Base-by-base conservation (phyloP, 2,888 invertebrate species). In the Labia minor region DNA sequence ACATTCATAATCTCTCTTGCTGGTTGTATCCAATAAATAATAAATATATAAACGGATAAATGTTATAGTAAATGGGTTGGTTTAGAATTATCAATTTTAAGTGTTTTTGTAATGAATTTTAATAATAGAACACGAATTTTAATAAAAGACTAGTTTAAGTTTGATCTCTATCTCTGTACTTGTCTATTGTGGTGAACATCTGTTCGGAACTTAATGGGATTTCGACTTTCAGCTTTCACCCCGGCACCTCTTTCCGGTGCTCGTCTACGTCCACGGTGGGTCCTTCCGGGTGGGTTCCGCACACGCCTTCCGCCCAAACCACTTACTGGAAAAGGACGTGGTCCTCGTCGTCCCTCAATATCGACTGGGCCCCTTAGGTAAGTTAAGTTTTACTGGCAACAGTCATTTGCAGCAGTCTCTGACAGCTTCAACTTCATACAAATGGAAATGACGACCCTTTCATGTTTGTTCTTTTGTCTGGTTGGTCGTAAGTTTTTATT, bases 291-390 rank as follows among this genome's bases (percentile, higher is more conserved):
- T 74, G 1, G 80, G 80, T 1, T 73, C 67, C 37, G 77, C 79
- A 0, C 72, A 76, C 67, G 69, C 72, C 0, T 71, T 72, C 37
- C 73, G 71, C 21, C 74, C 74, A 69, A 77, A 71, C 65, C 62
- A 77, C 72, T 72, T 80, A 1, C 72, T 80, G 10, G 81, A 81
- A 71, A 73, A 77, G 26, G 80, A 82, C 69, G 74, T 82, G 14
- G 76, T 82, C 1, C 72, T 82, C 2, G 81, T 82, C 0, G 79
- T 80, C 14, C 75, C 79, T 4, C 79, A 82, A 70, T 82, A 81
- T 73, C 75, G 82, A 2, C 72, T 81, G 1, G 82, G 82, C 19
- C 79, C 80, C 1, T 73, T 82, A 8, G 82, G 82, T 77, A 67
- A 72, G n/a, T n/a, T n/a, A n/a, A 71, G 66, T 20, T 19, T 18